These are phyloP conservation scores for Atta colombica DNA, from an alignment of 1,140 invertebrate genomes.

Conservation along the genomic window DNA sequence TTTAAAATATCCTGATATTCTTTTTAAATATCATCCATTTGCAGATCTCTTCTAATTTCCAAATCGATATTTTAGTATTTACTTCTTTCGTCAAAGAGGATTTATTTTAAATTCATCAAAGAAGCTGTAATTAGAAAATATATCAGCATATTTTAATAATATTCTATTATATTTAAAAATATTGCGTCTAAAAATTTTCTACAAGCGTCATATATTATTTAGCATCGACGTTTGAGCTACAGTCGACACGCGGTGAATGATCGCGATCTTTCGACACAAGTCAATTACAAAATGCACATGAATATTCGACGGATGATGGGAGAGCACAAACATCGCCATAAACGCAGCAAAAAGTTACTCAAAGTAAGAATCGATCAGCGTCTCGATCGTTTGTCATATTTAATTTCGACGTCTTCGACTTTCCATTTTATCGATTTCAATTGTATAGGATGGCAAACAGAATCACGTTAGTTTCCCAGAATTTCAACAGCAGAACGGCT, in stretches of 20 bases:
- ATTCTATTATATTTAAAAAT: not conserved
- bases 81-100: not conserved
- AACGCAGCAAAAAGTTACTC: slow-evolving; percentile 91
- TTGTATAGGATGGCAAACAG: slow-evolving; percentile 91
- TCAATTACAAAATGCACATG: slow-evolving; percentile 97
- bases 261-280: slow-evolving; percentile 93
- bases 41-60: not conserved
- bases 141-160: not conserved
- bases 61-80: not conserved
- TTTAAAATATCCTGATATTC: not conserved
- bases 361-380: slow-evolving; percentile 77
- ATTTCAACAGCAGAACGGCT: slow-evolving; percentile 94
- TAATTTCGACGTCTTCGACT: not conserved
- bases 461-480: slow-evolving; percentile 95
- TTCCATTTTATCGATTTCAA: slow-evolving; percentile 31
- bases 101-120: not conserved
- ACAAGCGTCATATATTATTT: slow-evolving; percentile 77
- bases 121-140: not conserved
- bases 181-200: slow-evolving; percentile 8
- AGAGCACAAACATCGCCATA: slow-evolving; percentile 93
- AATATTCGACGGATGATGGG: slow-evolving; percentile 95
- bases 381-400: not conserved
- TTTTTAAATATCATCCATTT: too few relatives aligned
- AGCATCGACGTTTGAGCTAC: slow-evolving; percentile 96
- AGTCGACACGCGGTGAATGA: slow-evolving; percentile 96